Evolutionary conservation across 2,888 invertebrate species (phyloP).

Genomic region (Mechanitis messenoides): DNA sequence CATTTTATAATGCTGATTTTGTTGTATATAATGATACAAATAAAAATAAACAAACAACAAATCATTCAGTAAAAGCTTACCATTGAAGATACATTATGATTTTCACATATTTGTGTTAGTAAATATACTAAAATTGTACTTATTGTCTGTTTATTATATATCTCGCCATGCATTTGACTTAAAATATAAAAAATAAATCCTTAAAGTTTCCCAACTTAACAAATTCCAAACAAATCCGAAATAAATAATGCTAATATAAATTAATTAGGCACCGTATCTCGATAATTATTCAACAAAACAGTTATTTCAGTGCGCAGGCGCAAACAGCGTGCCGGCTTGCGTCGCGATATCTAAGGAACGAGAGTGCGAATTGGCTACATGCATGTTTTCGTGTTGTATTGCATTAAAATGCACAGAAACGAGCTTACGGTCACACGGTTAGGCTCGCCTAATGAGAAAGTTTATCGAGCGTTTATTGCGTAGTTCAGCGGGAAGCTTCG

Average conservation of each 20-base stretch:
- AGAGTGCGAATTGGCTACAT: slow-evolving; percentile 55
- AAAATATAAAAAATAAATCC: no score
- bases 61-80: no score
- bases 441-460: slow-evolving; percentile 76
- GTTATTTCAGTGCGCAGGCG: slow-evolving; percentile 32
- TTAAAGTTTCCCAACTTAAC: no score
- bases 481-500: slow-evolving; percentile 72
- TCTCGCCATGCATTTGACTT: no score
- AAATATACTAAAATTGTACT: no score
- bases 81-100: no score
- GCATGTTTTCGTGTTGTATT: slow-evolving; percentile 59
- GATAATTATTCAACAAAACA: slow-evolving; percentile 7
- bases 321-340: slow-evolving; percentile 35
- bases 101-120: no score
- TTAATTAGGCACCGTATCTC: no score
- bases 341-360: slow-evolving; percentile 40
- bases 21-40: no score
- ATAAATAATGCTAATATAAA: background rate
- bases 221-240: background rate
- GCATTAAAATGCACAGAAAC: slow-evolving; percentile 63
- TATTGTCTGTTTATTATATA: no score
- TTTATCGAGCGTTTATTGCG: slow-evolving; percentile 77
- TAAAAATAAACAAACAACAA: no score
- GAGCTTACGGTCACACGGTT: slow-evolving; percentile 74
- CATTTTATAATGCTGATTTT: no score